Evolutionary conservation across 2,113 vertebrate species (phyloP).

Genomic region (Chamaetylas fuelleborni): DNA sequence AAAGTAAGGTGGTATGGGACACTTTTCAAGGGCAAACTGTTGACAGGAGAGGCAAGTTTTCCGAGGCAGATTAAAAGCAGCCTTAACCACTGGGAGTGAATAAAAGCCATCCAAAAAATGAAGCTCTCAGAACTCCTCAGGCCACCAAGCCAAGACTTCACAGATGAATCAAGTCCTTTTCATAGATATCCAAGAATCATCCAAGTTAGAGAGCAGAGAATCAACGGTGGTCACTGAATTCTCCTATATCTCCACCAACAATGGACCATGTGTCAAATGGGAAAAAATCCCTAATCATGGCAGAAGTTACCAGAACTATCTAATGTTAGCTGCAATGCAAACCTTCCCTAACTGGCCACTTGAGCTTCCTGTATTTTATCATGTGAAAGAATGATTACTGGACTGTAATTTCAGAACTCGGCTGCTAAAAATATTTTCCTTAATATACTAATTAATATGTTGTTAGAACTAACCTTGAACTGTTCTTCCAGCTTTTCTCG

Average conservation of each 20-base stretch:
- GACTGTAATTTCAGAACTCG: neutral
- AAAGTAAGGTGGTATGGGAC: neutral
- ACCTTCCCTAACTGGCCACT: neutral
- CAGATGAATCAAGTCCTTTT: neutral
- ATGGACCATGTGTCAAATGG: rapidly evolving
- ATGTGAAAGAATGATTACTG: neutral
- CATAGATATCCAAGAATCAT: neutral
- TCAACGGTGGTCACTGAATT: neutral
- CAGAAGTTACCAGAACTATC: neutral
- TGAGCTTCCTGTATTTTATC: neutral
- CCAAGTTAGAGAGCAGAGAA: neutral
- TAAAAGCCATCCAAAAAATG: neutral
- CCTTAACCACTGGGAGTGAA: neutral
- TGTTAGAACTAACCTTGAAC: conserved; percentile 87
- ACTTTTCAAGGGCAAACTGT: neutral
- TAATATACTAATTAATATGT: neutral
- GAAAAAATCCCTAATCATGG: neutral
- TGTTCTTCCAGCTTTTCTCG: conserved; percentile 96
- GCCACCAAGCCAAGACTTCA: neutral
- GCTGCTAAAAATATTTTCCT: conserved; percentile 3
- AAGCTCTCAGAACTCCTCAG: neutral
- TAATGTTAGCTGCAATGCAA: neutral
- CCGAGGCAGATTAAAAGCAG: neutral
- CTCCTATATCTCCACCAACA: neutral
- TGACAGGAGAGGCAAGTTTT: neutral